Evolutionary conservation across 2,888 invertebrate genomes (phyloP), one percentile per base, ranked within the genome.

Genomic region (Philereme transversata): DNA sequence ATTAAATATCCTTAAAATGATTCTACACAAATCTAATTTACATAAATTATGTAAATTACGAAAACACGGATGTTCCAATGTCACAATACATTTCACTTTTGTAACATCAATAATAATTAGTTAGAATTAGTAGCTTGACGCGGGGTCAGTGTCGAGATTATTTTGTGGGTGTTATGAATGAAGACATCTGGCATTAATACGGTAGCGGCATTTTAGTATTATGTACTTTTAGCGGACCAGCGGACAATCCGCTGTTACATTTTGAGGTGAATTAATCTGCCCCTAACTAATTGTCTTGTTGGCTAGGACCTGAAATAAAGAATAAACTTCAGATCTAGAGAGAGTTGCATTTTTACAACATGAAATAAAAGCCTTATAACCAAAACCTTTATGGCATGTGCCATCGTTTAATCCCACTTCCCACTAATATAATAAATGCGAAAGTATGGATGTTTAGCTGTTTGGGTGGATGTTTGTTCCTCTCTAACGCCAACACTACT

Each of bases 1-100:
- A 11, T 55, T 49, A 45, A 50, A 10, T 22, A 51, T 51, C 51
- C 58, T 57, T 51, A 36, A 8, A 57, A n/a, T 22, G 35, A 44
- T 38, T 54, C 40, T 6, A 22, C 22, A 22, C 22, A 50, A 53
- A 34, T 22, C 47, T 40, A 36, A 57, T 43, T 52, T 49, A 55
- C 51, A 60, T 50, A 64, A 58, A 63, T 57, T 62, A 59, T 60
- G 50, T 38, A 44, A 50, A 61, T 55, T 49, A 57, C 48, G 38
- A 55, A 48, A 50, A 51, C 55, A 53, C 51, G 52, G 51, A 58
- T 49, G 43, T 58, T 49, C 46, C 60, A 43, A 62, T 62, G 46
- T 54, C 53, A 62, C 51, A 57, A 64, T 49, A 51, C 53, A 58
- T 65, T 69, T 67, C 62, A 55, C 69, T 67, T 65, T 60, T 55